Conservation (phyloP, 2,797 vertebrate species). For the Pachyuromys duprasi region DNA sequence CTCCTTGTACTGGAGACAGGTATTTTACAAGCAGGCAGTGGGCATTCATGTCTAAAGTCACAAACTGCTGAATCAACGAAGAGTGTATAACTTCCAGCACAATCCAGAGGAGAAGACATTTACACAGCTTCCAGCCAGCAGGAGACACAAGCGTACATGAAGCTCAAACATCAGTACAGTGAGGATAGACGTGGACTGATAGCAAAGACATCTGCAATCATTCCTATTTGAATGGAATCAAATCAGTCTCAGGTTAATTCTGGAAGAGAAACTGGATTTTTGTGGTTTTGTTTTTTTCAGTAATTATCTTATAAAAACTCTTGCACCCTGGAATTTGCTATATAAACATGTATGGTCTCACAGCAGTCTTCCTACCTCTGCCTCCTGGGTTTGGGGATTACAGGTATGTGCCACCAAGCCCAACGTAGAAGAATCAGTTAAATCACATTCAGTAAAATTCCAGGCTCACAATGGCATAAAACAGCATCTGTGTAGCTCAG, state of each 20-base stretch:
- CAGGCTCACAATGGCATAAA: fast-evolving
- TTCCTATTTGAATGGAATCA: not conserved
- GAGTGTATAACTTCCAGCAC: fast-evolving
- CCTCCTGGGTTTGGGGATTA: not conserved
- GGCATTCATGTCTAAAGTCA: fast-evolving
- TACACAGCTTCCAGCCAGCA: fast-evolving
- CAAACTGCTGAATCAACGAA: fast-evolving
- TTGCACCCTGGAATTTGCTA: not conserved
- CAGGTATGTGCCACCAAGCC: not conserved
- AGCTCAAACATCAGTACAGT: fast-evolving
- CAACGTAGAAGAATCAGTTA: not conserved
- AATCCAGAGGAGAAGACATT: fast-evolving
- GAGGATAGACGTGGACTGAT: not conserved
- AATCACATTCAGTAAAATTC: fast-evolving
- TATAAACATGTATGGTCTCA: not conserved
- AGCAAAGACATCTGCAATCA: too few species aligned
- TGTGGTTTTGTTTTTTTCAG: not conserved
- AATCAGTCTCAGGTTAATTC: not conserved
- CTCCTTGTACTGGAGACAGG: not conserved
- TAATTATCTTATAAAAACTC: not conserved
- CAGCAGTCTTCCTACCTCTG: not conserved
- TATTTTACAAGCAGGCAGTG: fast-evolving
- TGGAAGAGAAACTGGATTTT: not conserved
- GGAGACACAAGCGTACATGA: fast-evolving
- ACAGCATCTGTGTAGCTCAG: fast-evolving